Conservation (phyloP, 2,888 invertebrate species). For the Tenthredo distinguenda region DNA sequence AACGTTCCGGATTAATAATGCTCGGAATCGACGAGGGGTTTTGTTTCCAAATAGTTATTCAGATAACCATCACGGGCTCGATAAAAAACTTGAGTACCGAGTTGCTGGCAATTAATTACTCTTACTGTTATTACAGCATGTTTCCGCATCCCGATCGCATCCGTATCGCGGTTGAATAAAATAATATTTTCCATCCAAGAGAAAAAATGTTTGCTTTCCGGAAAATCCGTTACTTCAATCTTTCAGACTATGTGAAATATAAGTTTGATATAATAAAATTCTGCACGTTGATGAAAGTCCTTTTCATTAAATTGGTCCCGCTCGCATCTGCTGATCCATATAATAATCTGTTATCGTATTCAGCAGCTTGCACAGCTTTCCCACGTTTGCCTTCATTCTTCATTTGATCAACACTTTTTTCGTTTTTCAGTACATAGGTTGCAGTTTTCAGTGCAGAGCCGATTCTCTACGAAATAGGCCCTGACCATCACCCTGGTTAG, state of each 20-base stretch:
- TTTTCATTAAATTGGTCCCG: not conserved
- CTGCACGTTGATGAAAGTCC: not conserved
- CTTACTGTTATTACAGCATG: not conserved
- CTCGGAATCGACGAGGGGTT: not conserved
- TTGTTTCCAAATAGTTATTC: not conserved
- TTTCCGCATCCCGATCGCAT: not conserved
- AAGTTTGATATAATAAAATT: not conserved
- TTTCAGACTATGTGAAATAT: not conserved
- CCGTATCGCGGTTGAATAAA: not conserved
- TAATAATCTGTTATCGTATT: not conserved
- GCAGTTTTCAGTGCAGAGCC: not conserved
- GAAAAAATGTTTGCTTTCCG: not conserved
- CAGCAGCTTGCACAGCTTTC: not conserved
- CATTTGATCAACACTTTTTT: not conserved
- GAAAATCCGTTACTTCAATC: not conserved
- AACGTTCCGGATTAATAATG: not conserved
- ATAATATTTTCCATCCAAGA: not conserved
- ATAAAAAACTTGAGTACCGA: not conserved
- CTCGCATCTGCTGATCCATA: not conserved
- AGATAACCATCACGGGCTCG: not conserved
- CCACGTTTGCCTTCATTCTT: not conserved
- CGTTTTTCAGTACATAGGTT: not conserved
- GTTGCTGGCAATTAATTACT: not conserved
- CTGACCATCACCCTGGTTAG: not conserved
- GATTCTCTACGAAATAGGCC: not conserved